These are phyloP conservation scores for Volucella bombylans DNA, from an alignment of 2,888 invertebrate genomes.

Conservation along the genomic window DNA sequence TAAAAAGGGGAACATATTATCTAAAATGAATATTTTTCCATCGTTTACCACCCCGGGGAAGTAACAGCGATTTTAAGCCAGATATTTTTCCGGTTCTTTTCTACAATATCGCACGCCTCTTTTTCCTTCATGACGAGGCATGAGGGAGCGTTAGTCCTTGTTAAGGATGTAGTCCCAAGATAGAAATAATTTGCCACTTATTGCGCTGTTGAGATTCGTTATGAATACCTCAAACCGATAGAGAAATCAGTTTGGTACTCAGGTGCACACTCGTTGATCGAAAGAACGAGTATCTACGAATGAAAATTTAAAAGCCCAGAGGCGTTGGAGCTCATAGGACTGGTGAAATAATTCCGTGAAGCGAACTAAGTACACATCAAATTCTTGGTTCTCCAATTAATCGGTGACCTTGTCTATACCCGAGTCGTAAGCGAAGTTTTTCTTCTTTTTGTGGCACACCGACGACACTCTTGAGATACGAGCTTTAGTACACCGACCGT, in stretches of 20 bases:
- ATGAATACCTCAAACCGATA: slow-evolving; percentile 17
- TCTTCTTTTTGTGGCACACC: slow-evolving; percentile 3
- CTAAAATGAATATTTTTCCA: slow-evolving; percentile 49
- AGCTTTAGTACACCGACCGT: not conserved
- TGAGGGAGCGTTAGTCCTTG: slow-evolving; percentile 27
- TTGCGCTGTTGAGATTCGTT: slow-evolving; percentile 38
- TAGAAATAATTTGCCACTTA: slow-evolving; percentile 43
- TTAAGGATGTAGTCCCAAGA: slow-evolving; percentile 28
- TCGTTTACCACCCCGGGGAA: slow-evolving; percentile 5
- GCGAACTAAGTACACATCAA: slow-evolving; percentile 7
- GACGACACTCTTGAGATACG: slow-evolving; percentile 19
- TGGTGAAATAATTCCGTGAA: not conserved
- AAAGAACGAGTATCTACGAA: not conserved
- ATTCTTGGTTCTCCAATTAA: slow-evolving; percentile 20
- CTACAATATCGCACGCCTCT: slow-evolving; percentile 3
- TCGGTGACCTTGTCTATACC: slow-evolving; percentile 23
- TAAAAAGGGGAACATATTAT: slow-evolving; percentile 15
- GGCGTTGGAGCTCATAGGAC: not conserved
- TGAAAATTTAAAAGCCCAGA: slow-evolving; percentile 28
- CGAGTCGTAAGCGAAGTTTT: not conserved
- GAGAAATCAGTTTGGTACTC: slow-evolving; percentile 18
- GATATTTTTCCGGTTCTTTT: slow-evolving; percentile 6
- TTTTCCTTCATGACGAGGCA: not conserved
- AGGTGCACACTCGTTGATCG: slow-evolving; percentile 25
- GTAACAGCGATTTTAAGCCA: slow-evolving; percentile 36